phyloP scores from a whole-genome alignment of 2,797 vertebrate genomes.

The Semaprochilodus insignis region DNA sequence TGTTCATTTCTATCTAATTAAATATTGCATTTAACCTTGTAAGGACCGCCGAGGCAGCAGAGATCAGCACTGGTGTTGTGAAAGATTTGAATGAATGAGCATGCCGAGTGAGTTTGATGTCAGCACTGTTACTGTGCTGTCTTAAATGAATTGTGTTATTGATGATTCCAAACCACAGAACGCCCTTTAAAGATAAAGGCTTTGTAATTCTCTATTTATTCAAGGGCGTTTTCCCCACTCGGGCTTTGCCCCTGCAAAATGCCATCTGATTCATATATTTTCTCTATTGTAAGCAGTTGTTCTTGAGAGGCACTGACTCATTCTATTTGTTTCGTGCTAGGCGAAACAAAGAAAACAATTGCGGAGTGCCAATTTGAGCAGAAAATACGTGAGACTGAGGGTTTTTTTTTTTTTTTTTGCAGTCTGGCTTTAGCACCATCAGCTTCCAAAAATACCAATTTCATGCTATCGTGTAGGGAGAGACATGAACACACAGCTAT shows the following conservation, averaged over 20 bases:
- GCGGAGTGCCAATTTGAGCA: background rate
- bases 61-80: slow-evolving; percentile 18
- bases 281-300: slow-evolving; percentile 13
- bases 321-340: slow-evolving; percentile 5
- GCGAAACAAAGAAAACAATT: slow-evolving; percentile 2
- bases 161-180: slow-evolving; percentile 17
- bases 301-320: slow-evolving; percentile 3
- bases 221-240: background rate
- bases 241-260: background rate
- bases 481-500: slow-evolving; percentile 24
- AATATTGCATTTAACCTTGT: slow-evolving; percentile 8
- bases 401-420: background rate
- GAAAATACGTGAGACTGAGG: background rate
- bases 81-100: slow-evolving; percentile 18
- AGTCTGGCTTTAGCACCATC: background rate
- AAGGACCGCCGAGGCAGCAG: background rate
- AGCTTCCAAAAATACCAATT: slow-evolving; percentile 32
- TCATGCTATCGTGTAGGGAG: slow-evolving; percentile 12
- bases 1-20: background rate
- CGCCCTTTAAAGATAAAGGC: background rate
- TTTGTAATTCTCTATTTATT: slow-evolving; percentile 5
- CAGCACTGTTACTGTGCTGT: slow-evolving; percentile 9
- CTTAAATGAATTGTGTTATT: slow-evolving; percentile 25
- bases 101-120: background rate
- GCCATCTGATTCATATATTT: slow-evolving; percentile 10